Base-by-base conservation (phyloP, 2,113 vertebrate species). In the Drymodes brunneopygia region DNA sequence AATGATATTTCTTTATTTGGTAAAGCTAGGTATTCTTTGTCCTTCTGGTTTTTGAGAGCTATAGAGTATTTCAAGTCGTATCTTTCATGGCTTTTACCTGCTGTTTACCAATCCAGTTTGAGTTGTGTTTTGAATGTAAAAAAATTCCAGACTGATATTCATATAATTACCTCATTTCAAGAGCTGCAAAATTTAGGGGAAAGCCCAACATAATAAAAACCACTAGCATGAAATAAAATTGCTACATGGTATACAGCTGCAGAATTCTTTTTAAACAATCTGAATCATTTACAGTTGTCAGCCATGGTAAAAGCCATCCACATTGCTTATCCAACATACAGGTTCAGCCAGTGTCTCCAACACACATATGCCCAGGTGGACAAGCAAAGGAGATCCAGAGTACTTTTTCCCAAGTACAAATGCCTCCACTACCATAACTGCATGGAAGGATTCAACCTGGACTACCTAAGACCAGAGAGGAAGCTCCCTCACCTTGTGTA, bases 291-390 rank as follows among this genome's bases (percentile, higher is more conserved):
- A 51, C 22, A 1, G 6, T 38, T 70, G 15, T 47, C 33, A 58
- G 3, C 20, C 44, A 35, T 7, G 16, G 19, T 23, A 81, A 77
- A 88, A 91, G 18, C 24, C 48, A 81, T 51, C 21, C 27, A 67
- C 11, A 35, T 7, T 72, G 17, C 33, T 71, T 25, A 48, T 3
- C 6, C 44, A 58, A 42, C 3, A 1, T 1, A 61, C 25, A 38
- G 42, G 9, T 47, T 71, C 73, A 86, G 33, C 31, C 58, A 73
- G 25, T 6, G 65, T 42, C 56, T 88, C 51, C 72, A 78, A 44
- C 10, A 79, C 28, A 60, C 13, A 33, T 0, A 0, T 27, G 35
- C 16, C 44, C n/a, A 78, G 19, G 12, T 24, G 23, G 45, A 62
- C 54, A 83, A 8, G 42, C n/a, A 31, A 60, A 38, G 47, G 66